phyloP scores from a whole-genome alignment of 2,888 invertebrate genomes.

The Macrosoma leucophasiata region DNA sequence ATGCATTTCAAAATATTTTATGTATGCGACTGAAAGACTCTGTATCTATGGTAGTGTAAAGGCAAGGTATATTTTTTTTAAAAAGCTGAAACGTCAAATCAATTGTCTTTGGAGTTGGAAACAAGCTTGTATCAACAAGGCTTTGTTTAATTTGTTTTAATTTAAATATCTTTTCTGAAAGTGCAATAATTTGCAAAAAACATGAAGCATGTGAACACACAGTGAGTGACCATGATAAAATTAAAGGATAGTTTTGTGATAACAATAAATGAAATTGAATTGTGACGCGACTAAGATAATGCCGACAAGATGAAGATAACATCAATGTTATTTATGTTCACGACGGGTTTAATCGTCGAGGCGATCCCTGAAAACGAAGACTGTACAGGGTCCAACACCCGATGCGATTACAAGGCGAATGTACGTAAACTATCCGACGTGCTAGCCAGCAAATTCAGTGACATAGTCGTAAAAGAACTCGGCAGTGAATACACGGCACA shows the following conservation, averaged over 20 bases:
- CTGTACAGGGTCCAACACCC: constrained; percentile 49
- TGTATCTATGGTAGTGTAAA: too few species aligned
- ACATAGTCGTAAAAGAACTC: constrained; percentile 58
- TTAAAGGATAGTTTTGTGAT: constrained; percentile 2
- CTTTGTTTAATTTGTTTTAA: too few species aligned
- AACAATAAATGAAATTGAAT: constrained; percentile 18
- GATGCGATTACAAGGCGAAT: constrained; percentile 55
- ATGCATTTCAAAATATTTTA: too few species aligned
- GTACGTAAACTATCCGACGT: constrained; percentile 52
- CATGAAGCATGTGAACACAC: too few species aligned
- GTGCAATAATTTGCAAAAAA: too few species aligned
- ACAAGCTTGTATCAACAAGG: too few species aligned
- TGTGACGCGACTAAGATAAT: constrained; percentile 41
- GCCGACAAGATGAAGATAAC: constrained; percentile 61
- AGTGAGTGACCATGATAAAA: constrained; percentile 4
- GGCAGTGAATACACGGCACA: constrained; percentile 59
- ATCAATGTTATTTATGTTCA: constrained; percentile 52
- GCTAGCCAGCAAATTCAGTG: constrained; percentile 52
- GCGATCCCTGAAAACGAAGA: constrained; percentile 54
- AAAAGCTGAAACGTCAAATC: too few species aligned
- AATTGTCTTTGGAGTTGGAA: too few species aligned
- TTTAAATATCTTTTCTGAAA: too few species aligned
- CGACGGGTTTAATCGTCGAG: constrained; percentile 36
- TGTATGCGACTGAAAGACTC: too few species aligned
- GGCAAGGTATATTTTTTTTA: too few species aligned